phyloP scores from a whole-genome alignment of 2,113 vertebrate species.

The Chlamydotis undulata region DNA sequence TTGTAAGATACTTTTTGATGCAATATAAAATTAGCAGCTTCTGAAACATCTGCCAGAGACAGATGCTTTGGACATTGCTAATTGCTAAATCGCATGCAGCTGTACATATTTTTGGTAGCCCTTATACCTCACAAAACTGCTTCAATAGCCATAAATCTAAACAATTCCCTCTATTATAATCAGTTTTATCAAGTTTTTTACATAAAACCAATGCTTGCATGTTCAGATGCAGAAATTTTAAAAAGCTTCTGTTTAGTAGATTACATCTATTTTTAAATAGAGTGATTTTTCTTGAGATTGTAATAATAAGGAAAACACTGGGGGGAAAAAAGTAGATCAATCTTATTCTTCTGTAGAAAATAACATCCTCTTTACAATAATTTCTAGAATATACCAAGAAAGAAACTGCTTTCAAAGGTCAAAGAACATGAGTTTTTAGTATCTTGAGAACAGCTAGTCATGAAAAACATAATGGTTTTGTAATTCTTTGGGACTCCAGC shows the following conservation, averaged over 20 bases:
- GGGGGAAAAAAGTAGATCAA: neutral
- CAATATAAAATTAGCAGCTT: constrained; percentile 52
- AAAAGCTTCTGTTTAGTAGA: neutral
- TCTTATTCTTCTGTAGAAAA: neutral
- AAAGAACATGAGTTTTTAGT: neutral
- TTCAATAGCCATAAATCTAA: constrained; percentile 22
- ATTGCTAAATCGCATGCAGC: constrained; percentile 64
- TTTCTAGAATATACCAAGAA: neutral
- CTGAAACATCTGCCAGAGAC: constrained; percentile 51
- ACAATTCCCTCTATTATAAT: constrained; percentile 7
- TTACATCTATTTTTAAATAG: neutral
- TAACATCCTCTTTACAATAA: neutral
- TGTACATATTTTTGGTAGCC: constrained; percentile 43
- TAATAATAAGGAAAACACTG: neutral
- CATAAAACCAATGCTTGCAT: neutral
- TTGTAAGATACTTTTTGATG: neutral
- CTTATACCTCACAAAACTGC: constrained; percentile 22
- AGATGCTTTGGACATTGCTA: constrained; percentile 44
- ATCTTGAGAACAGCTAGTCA: fast-evolving
- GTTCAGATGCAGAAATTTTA: neutral
- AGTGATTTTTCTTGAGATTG: neutral
- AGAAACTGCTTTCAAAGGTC: neutral
- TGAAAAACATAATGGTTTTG: neutral
- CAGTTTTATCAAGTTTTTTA: neutral
- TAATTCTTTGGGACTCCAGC: neutral